Evolutionary conservation across 2,113 vertebrate species (phyloP).

Genomic region (Alouatta palliata): DNA sequence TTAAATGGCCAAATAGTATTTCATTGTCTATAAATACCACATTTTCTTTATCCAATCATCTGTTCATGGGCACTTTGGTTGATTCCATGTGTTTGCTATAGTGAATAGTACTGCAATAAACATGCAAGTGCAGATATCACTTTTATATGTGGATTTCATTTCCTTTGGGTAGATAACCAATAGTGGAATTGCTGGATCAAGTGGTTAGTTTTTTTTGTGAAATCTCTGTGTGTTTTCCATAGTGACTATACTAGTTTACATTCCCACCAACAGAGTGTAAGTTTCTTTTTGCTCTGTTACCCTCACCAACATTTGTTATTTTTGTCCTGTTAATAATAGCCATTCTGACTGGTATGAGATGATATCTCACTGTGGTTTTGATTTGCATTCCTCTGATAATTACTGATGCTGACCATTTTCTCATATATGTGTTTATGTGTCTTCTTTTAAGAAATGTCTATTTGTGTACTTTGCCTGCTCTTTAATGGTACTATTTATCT

Average conservation of each 20-base stretch:
- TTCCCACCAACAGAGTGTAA: neutral
- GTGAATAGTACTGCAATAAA: neutral
- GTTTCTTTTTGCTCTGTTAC: neutral
- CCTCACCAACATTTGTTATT: neutral
- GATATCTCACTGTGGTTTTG: too few relatives aligned
- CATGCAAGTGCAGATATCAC: neutral
- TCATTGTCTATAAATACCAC: neutral
- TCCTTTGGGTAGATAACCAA: neutral
- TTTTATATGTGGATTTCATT: neutral
- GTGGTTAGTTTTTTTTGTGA: neutral
- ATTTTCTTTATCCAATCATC: neutral
- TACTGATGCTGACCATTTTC: neutral
- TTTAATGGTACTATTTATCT: neutral
- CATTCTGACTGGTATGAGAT: neutral
- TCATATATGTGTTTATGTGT: neutral
- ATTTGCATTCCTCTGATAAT: too few relatives aligned
- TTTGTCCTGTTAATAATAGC: neutral
- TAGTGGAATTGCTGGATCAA: neutral
- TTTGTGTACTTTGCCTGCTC: neutral
- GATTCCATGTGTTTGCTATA: neutral
- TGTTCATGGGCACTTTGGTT: neutral
- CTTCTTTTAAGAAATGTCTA: neutral
- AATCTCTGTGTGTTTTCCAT: neutral
- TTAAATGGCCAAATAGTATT: neutral
- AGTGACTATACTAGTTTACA: neutral